phyloP scores from a whole-genome alignment of 2,113 vertebrate species.

The Heterocephalus glaber region DNA sequence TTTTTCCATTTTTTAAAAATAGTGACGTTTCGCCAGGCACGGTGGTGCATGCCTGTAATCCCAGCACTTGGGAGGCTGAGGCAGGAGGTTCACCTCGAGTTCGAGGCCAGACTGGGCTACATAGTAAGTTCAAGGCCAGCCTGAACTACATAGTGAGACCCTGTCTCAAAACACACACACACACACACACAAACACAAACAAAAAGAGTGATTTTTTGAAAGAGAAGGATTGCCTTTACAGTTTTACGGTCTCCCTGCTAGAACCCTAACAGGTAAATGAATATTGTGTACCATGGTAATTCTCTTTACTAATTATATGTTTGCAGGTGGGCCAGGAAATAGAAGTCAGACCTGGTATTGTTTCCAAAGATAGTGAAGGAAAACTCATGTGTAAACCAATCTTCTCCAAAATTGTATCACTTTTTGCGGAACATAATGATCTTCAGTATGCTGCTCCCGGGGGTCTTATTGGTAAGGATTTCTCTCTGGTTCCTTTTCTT shows the following conservation, averaged over 20 bases:
- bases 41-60: background rate
- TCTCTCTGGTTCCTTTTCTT: slow-evolving; percentile 18
- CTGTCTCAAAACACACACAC: background rate
- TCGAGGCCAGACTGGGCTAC: background rate
- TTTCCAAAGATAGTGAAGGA: slow-evolving; percentile 98
- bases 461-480: slow-evolving; percentile 94
- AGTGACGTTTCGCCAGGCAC: background rate
- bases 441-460: slow-evolving; percentile 97
- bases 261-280: background rate
- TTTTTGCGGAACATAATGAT: slow-evolving; percentile 98
- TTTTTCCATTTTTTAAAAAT: background rate
- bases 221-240: slow-evolving; percentile 32
- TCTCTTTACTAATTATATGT: slow-evolving; percentile 49
- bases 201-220: background rate
- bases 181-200: too few species aligned
- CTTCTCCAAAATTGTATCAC: slow-evolving; percentile 98
- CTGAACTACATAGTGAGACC: background rate
- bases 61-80: background rate
- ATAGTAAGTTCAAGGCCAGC: background rate
- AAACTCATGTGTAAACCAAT: slow-evolving; percentile 99
- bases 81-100: background rate
- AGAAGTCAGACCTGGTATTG: slow-evolving; percentile 97
- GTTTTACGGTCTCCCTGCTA: slow-evolving; percentile 40
- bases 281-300: slow-evolving; percentile 12
- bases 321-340: slow-evolving; percentile 97